Base-by-base conservation (phyloP, 1,140 invertebrate species). In the Zaprionus gabonicus region DNA sequence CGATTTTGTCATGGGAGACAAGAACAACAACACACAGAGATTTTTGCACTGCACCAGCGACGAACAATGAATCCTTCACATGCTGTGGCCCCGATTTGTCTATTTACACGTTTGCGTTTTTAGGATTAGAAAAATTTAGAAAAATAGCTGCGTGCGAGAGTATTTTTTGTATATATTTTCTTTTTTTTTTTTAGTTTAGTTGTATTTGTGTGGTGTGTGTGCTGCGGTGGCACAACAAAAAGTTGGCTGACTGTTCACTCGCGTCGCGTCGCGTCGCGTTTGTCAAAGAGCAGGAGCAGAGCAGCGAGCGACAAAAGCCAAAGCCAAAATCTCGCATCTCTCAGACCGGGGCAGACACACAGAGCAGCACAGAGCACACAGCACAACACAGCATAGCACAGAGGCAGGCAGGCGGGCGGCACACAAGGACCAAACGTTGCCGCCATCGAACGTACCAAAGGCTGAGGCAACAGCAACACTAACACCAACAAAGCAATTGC, bases 351-450 rank as follows among this genome's bases (percentile, higher is more conserved):
- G 55, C 71, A 27, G 53, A 71, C 38, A 71, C 53, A 76, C 74
- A 72, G 69, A 69, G 51, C 34, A 38, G 44, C 65, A 60, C 46
- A 49, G 46, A 49, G 46, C 17, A 71, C 53, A 76, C 74, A 72
- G 69, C 62, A 41, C 34, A 49, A 17, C 53, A 76, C 74, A 72
- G 69, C 62, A 41, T 27, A 49, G 46, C 17, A 17, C 44, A 49
- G 38, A 41, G 20, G 59, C 60, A 44, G 56, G 59, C 46, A 31
- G 38, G 49, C 71, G 17, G 57, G 31, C 31, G 31, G 31, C 72
- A 72, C 79, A 90, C 85, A 88, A 88, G 84, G 85, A 88, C 85
- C 81, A 84, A 88, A 75, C 76, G 85, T 88, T 88, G 85, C 86
- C 85, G 85, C 85, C 85, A 88, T 81, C 79, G 77, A 83, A 69